Conservation (phyloP, 2,797 vertebrate species). For the Enteromius argenteus region DNA sequence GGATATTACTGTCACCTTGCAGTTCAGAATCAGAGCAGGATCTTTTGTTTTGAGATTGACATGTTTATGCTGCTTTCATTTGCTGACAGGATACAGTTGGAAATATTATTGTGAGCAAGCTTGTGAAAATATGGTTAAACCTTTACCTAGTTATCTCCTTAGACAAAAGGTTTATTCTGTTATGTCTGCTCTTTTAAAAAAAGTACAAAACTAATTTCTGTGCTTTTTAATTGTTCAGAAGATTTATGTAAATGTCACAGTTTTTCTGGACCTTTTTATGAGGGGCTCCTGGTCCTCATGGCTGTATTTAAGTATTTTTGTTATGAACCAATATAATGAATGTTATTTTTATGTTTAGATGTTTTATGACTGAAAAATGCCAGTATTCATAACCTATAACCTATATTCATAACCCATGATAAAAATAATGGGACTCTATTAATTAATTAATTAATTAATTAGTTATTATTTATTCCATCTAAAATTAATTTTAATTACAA, state of each 20-base stretch:
- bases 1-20: constrained; percentile 55
- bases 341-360: neutral
- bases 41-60: constrained; percentile 13
- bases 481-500: neutral
- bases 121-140: neutral
- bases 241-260: neutral
- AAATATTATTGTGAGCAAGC: neutral
- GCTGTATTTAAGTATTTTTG: neutral
- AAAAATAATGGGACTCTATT: neutral
- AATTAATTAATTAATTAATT: no score
- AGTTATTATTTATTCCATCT: neutral
- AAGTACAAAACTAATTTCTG: neutral
- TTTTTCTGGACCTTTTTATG: neutral
- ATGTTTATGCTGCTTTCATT: neutral
- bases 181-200: neutral
- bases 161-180: neutral
- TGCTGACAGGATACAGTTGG: neutral
- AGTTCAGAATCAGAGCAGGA: constrained; percentile 49
- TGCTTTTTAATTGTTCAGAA: neutral
- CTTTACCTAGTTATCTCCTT: neutral
- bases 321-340: neutral
- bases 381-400: neutral
- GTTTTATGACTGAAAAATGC: neutral
- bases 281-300: neutral
- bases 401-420: neutral